Evolutionary conservation across 2,113 vertebrate genomes (phyloP).

Genomic region (Hemicordylus capensis): DNA sequence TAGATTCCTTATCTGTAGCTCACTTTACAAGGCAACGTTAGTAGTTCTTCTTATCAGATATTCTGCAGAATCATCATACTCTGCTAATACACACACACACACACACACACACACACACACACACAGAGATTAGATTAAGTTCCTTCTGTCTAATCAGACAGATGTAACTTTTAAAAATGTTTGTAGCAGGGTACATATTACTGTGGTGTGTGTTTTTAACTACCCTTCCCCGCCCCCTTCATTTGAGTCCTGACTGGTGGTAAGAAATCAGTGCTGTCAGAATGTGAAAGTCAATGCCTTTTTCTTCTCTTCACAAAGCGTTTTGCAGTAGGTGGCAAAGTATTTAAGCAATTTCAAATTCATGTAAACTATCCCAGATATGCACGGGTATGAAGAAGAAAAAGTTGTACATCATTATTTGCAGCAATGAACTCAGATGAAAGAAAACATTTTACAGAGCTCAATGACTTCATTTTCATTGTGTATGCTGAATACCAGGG

Average conservation of each 20-base stretch:
- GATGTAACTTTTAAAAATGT: slow-evolving; percentile 11
- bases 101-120: not conserved
- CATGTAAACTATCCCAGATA: slow-evolving; percentile 82
- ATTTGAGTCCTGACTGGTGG: not conserved
- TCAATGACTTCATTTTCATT: slow-evolving; percentile 59
- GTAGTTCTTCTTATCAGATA: slow-evolving; percentile 41
- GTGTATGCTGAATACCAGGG: slow-evolving; percentile 12
- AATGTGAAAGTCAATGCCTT: slow-evolving; percentile 35
- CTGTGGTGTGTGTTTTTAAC: not conserved
- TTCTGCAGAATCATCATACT: slow-evolving; percentile 13
- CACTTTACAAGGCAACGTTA: slow-evolving; percentile 26
- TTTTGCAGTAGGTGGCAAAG: slow-evolving; percentile 74
- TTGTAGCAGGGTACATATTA: not conserved
- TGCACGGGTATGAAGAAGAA: slow-evolving; percentile 72
- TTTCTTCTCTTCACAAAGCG: slow-evolving; percentile 58
- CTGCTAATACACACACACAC: slow-evolving; percentile 16
- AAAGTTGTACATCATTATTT: slow-evolving; percentile 53
- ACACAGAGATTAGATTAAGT: not conserved
- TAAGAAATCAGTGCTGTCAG: slow-evolving; percentile 32
- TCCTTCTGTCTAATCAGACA: slow-evolving; percentile 35
- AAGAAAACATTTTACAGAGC: slow-evolving; percentile 59
- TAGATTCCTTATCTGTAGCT: slow-evolving; percentile 20
- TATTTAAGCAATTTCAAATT: slow-evolving; percentile 81
- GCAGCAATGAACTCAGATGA: slow-evolving; percentile 51
- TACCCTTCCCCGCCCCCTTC: not conserved